phyloP scores from a whole-genome alignment of 2,797 vertebrate species.

The Brachyalestes nurse region DNA sequence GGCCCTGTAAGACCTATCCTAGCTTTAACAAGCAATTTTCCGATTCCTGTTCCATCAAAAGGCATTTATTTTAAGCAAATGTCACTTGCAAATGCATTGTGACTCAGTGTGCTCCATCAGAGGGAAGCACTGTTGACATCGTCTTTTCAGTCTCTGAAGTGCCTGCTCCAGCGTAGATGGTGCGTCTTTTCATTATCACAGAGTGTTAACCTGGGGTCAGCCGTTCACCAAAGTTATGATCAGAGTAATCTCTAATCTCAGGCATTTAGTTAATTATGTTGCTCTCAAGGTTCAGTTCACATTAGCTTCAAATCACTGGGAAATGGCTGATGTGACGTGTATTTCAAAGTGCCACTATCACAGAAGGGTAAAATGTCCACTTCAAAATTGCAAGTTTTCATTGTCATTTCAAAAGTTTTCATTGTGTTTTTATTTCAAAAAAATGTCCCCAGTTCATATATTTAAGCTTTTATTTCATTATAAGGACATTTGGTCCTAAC shows the following conservation, averaged over 20 bases:
- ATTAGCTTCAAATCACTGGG: constrained; percentile 42
- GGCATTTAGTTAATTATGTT: constrained; percentile 60
- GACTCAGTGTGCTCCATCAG: constrained; percentile 56
- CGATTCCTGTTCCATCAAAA: constrained; percentile 56
- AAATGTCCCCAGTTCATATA: too few species aligned
- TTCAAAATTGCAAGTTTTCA: too few species aligned
- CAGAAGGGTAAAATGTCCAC: not conserved
- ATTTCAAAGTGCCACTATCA: not conserved
- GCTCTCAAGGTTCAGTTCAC: constrained; percentile 42
- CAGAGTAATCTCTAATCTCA: constrained; percentile 57
- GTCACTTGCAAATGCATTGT: constrained; percentile 65
- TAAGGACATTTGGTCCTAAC: too few species aligned
- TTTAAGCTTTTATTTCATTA: too few species aligned
- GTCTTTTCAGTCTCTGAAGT: constrained; percentile 57
- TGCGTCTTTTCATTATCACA: constrained; percentile 59
- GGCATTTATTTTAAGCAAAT: constrained; percentile 62
- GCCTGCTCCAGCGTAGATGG: constrained; percentile 41
- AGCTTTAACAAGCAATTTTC: constrained; percentile 53
- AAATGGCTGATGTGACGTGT: constrained; percentile 23
- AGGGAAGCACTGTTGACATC: constrained; percentile 48
- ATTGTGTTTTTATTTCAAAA: too few species aligned
- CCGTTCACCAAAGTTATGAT: constrained; percentile 58
- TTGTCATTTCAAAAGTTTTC: too few species aligned
- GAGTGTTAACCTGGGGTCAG: constrained; percentile 55
- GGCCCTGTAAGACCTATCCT: constrained; percentile 45